A percentile compares a stretch with the other conserved stretches of the same genome.
phyloP scores from a whole-genome alignment of 2,797 vertebrate species.

The Gymnocypris eckloni region DNA sequence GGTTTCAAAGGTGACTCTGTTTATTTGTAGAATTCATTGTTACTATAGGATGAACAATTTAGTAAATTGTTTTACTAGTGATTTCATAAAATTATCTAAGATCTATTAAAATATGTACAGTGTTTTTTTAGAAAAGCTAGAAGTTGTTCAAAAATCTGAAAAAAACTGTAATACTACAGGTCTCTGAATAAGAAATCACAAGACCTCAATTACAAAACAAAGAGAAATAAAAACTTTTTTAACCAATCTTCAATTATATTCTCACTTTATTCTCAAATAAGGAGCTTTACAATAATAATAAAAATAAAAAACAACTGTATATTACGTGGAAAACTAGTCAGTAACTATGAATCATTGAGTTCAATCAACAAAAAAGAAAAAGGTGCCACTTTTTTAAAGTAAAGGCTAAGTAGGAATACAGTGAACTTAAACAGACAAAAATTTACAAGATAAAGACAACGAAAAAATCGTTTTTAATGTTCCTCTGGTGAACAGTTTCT shows the following conservation, averaged over 20 bases:
- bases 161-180: neutral
- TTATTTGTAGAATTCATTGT: neutral
- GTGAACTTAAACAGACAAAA: neutral
- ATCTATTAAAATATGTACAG: too few species aligned
- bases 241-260: neutral
- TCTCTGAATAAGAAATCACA: neutral
- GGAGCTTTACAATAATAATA: neutral
- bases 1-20: neutral
- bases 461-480: conserved; percentile 14
- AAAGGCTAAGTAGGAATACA: neutral
- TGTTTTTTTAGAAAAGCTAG: too few species aligned
- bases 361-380: neutral
- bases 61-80: too few species aligned
- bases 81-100: too few species aligned
- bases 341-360: neutral
- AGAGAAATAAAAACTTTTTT: neutral
- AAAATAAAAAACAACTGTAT: too few species aligned
- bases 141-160: too few species aligned
- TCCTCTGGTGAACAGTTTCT: conserved; percentile 8
- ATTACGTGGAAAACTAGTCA: neutral
- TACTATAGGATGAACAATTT: too few species aligned
- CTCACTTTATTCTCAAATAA: too few species aligned
- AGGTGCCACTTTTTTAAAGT: neutral
- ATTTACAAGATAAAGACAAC: neutral
- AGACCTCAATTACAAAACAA: neutral